Percentiles rank a stretch among this genome's conserved stretches.
These are phyloP conservation scores for Rhopilema esculentum DNA, from an alignment of 30 jellyfish, hydroid and myxozoan genomes.

Conservation along the genomic window DNA sequence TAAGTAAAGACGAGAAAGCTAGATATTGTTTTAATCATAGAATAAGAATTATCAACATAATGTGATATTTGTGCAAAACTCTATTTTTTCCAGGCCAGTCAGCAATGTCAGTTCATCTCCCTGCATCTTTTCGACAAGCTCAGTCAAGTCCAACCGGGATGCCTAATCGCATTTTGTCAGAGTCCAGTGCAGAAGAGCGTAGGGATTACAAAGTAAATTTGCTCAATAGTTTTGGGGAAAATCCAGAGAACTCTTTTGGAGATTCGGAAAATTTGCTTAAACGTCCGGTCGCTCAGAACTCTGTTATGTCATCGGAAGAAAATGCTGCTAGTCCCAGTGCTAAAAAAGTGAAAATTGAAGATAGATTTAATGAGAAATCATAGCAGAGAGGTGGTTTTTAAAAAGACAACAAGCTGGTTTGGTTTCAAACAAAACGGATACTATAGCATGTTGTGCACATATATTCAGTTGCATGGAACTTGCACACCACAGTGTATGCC, in stretches of 20 bases:
- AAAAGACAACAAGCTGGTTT: neutral
- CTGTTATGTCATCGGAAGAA: conserved; percentile 19
- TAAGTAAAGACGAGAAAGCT: too few species aligned
- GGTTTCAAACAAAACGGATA: conserved; percentile 17
- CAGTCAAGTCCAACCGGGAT: conserved; percentile 1
- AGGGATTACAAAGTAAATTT: conserved; percentile 12
- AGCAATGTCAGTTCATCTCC: conserved; percentile 3
- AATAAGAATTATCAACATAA: too few species aligned
- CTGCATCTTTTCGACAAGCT: conserved; percentile 27
- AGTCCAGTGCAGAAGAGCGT: neutral
- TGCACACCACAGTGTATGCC: neutral
- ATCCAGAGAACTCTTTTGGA: conserved; percentile 36
- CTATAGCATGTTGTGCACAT: neutral
- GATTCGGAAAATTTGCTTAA: conserved; percentile 37
- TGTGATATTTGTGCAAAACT: neutral
- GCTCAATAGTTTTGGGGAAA: neutral
- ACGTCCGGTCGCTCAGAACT: conserved; percentile 38
- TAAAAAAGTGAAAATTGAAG: conserved; percentile 49
- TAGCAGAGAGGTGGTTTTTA: conserved; percentile 1
- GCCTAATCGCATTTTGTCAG: neutral
- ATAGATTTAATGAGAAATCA: neutral
- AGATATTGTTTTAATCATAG: too few species aligned
- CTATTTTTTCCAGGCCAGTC: neutral
- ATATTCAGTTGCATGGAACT: neutral
- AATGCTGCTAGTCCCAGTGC: neutral